Base-by-base conservation (phyloP, 2,888 invertebrate genomes). In the Polydesmus complanatus region DNA sequence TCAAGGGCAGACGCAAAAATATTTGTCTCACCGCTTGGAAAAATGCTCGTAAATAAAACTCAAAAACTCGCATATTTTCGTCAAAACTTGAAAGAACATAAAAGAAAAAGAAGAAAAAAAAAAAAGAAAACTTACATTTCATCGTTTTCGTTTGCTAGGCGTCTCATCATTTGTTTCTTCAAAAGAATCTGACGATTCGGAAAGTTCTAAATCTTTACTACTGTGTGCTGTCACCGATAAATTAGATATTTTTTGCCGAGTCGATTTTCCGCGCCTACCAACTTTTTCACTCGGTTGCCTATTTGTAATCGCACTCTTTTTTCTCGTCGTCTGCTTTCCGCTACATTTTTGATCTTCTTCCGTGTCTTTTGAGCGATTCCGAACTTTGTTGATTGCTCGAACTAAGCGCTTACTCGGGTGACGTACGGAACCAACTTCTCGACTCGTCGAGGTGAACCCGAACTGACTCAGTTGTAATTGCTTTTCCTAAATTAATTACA, bases 141-240 rank as follows among this genome's bases (percentile, higher is more conserved):
- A 37, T 37, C 37, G 18, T 5, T 56, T 56, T 37, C 37, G 56
- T 37, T 56, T 56, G 8, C 21, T 19, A 11, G 47, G 14, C 3
- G 19, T 18, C 18, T 3, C 37, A 1, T 19, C 21, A 11, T 22
- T 8, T 37, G 27, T 22, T 47, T 56, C 56, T 8, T 26, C 56
- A 18, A 37, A 47, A 1, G 57, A 57, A 25, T 57, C 57, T 11
- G 57, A 57, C 3, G 50, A 14, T 49, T 57, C 57, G 14, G 57
- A 57, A 11, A 57, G 57, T 14, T 25, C 26, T 3, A 57, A 48
- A 25, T 57, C 57, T n/a, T 8, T 22, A 2, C 18, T n/a, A 57
- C 8, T 25, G 14, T 57, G n/a, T 5, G 49, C 18, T n/a, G n/a
- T 57, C n/a, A 23, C 11, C 14, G 23, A n/a, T 14, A 14, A 37